These are phyloP conservation scores for Neofelis nebulosa DNA, from an alignment of 2,113 vertebrate species.

Conservation along the genomic window DNA sequence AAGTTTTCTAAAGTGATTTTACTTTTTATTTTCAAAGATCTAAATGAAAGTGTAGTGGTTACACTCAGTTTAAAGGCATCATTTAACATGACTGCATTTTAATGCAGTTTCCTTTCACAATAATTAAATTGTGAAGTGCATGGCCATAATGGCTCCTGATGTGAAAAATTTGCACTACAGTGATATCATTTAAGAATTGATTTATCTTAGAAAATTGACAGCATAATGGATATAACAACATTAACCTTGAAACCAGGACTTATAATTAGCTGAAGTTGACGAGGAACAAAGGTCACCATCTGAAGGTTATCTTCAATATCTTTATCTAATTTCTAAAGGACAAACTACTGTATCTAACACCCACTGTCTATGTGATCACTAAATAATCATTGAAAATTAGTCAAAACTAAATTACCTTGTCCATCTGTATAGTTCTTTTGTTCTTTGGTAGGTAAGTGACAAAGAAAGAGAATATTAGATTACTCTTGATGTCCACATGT, in stretches of 20 bases:
- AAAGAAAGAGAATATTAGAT: neutral
- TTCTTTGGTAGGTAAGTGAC: neutral
- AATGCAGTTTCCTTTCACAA: conserved; percentile 58
- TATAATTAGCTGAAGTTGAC: conserved; percentile 46
- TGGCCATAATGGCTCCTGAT: neutral
- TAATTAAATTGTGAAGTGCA: conserved; percentile 50
- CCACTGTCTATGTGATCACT: neutral
- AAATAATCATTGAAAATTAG: conserved; percentile 50
- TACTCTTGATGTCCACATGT: neutral
- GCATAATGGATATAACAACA: conserved; percentile 51
- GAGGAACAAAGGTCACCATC: conserved; percentile 31
- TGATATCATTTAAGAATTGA: conserved; percentile 63
- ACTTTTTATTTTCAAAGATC: neutral
- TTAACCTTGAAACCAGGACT: conserved; percentile 66
- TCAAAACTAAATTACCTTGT: conserved; percentile 18
- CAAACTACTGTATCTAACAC: conserved; percentile 33
- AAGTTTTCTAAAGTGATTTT: neutral
- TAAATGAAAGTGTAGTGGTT: neutral
- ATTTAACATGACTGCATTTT: conserved; percentile 42
- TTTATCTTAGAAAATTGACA: conserved; percentile 62
- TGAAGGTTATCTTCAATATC: conserved; percentile 49
- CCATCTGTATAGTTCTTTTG: neutral
- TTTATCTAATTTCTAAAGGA: conserved; percentile 57
- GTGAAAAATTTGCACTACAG: conserved; percentile 44
- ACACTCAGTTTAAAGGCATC: conserved; percentile 12